Evolutionary conservation across 2,888 invertebrate genomes (phyloP), one percentile per base, ranked within the genome.

Genomic region (Mimumesa dahlbomi): DNA sequence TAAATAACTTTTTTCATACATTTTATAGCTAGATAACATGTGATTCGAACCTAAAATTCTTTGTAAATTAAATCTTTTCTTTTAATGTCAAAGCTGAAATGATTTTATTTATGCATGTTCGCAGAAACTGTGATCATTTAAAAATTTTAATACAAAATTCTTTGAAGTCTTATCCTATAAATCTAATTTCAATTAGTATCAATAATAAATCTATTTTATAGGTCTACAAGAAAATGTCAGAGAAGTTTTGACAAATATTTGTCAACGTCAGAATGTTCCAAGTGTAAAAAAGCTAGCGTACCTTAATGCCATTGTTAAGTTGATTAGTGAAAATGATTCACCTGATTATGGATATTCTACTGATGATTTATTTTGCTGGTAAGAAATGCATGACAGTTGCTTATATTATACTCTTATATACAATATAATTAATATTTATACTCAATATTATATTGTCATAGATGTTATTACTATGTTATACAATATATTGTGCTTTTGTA

Each of bases 281-380:
- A 96, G 96, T 89, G 93, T 93, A 72, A 94, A 94, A 87, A 94
- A 95, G 88, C 91, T 97, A 80, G 95, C 95, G 77, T 95, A 96
- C 89, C 92, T 98, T 84, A 98, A 97, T 92, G 95, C 94, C 70
- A 94, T 97, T 90, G 96, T 96, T 61, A 95, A 96, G 86, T 92
- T 97, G 76, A 91, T 94, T 77, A 91, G 93, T 86, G 93, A 94
- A 80, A 91, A 90, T 58, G 90, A 91, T 67, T 84, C 92, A 82
- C 90, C 89, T 73, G 91, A 92, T 81, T 91, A 95, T 82, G 95
- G 95, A 48, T 95, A 95, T 87, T 92, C 93, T 77, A 91, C 93
- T 70, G 95, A 95, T 89, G 96, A 98, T 89, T 92, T 98, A 82
- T 93, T 96, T 77, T 93, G 93, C 84, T 96, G 96, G 96, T 96